Evolutionary conservation across 2,888 invertebrate species (phyloP), one percentile per base, ranked within the genome.

Genomic region (Saturnia pavonia): DNA sequence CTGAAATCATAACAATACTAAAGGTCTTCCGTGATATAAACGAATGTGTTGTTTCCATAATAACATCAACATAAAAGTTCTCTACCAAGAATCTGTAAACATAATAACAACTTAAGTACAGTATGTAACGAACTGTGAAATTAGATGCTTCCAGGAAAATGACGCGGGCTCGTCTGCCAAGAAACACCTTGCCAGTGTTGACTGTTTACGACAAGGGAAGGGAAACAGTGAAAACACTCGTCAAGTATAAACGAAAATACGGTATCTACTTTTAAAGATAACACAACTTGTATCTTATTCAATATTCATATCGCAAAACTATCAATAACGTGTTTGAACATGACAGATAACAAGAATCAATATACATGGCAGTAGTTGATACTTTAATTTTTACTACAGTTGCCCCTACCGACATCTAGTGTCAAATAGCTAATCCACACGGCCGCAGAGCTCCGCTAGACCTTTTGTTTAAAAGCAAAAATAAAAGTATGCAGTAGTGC

Each of bases 291-390:
- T 65, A 65, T 40, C 65, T 40, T 40, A 40, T 65, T 80, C 86
- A 87, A 88, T 84, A 88, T 76, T 74, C 74, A 74, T 87, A 88
- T 87, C 86, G 75, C 80, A 76, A 80, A 81, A 87, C 82, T 87
- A 87, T 89, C 88, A 87, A 89, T 90, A 89, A 82, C 78, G 77
- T 85, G 86, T 88, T 87, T 85, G 57, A 82, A 79, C 82, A 79
- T 75, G 68, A 74, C 74, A 71, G 82, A 83, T 85, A 85, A 85
- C 80, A 77, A 34, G 40, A 65, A 65, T 40, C 19, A 65, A 65
- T 60, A 60, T 14, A 25, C n/a, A 11, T 27, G 7, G 4, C 14
- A 34, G n/a, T 3, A 34, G 25, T 57, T 25, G 25, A 25, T 25
- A 12, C 22, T 25, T 57, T 57, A 22, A 57, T 25, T 63, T 27